Base-by-base conservation (phyloP, 53 echinoderm and acorn worm genomes). In the Arbacia lixula region DNA sequence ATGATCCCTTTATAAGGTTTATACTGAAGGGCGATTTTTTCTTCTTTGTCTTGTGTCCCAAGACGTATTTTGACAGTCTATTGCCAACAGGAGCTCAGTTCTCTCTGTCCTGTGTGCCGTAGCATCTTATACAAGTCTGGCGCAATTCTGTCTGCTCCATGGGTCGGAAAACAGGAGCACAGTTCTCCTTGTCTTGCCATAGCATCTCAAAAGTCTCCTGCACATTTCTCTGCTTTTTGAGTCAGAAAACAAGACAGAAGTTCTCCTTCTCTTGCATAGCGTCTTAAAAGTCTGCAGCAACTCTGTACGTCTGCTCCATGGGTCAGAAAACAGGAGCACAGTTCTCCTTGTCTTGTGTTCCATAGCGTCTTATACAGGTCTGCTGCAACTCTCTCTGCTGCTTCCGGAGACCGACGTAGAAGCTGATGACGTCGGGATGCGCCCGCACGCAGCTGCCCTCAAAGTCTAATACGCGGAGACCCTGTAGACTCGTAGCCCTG, bases 401-500 rank as follows among this genome's bases (percentile, higher is more conserved):
- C 50, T 78, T 81, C 24, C 92, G 86, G 38, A 98, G 83, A 6
- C 88, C 53, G 51, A 85, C 52, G 81, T 94, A 89, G 87, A 90
- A 98, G 37, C 83, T 86, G 53, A 94, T 56, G 35, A 98, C 98
- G n/a, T 92, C 89, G 6, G 98, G 94, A 73, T 94, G 93, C 17
- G 98, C 98, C 22, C 94, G 56, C 42, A 98, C 98, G 67, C 98
- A 98, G 40, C 86, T 84, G 32, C 81, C 87, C 12, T 94, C 92
- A 86, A 98, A 98, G 83, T 98, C 98, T 5, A 94, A 68, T 28
- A 98, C 98, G 5, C 98, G 76, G 2, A 98, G 87, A 2, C 98
- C 98, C 85, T 98, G 85, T 26, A 98, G 66, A 67, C 90, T 98
- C 17, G 92, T 85, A 9, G 98, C 98, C 20, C 98, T 80, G 1